phyloP scores from a whole-genome alignment of 2,113 vertebrate genomes.

The Lutjanus erythropterus region DNA sequence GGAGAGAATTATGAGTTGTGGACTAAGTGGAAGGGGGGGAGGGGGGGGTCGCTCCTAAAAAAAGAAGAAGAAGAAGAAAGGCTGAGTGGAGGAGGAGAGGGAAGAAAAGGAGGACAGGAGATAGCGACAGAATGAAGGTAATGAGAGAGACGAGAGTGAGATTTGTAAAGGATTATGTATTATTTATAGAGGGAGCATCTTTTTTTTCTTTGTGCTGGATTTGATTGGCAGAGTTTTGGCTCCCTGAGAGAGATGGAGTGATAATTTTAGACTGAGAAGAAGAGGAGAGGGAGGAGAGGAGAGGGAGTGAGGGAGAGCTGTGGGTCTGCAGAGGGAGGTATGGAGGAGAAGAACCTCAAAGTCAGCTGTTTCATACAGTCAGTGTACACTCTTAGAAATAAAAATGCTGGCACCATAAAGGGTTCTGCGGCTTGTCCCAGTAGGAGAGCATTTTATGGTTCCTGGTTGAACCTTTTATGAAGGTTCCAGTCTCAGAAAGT shows the following conservation, averaged over 20 bases:
- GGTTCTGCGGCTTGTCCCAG: too few relatives aligned
- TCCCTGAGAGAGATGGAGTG: slow-evolving; percentile 76
- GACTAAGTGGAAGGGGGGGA: slow-evolving; percentile 32
- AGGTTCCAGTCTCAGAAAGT: too few relatives aligned
- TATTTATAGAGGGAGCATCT: slow-evolving; percentile 79
- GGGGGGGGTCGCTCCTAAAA: slow-evolving; percentile 12
- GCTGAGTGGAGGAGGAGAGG: slow-evolving; percentile 16
- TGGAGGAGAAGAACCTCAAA: slow-evolving; percentile 68
- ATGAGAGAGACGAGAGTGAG: slow-evolving; percentile 69
- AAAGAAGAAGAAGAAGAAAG: slow-evolving; percentile 40
- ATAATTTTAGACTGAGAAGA: slow-evolving; percentile 79
- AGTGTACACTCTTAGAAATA: too few relatives aligned
- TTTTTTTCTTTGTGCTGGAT: slow-evolving; percentile 56
- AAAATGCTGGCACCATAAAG: too few relatives aligned
- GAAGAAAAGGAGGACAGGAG: slow-evolving; percentile 47
- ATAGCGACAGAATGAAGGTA: slow-evolving; percentile 72
- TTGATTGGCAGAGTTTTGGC: slow-evolving; percentile 78
- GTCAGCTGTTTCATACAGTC: slow-evolving; percentile 77
- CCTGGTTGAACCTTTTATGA: too few relatives aligned
- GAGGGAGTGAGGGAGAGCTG: slow-evolving; percentile 25
- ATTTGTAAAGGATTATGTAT: slow-evolving; percentile 83
- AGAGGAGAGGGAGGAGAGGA: slow-evolving; percentile 13
- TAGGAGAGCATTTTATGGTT: too few relatives aligned
- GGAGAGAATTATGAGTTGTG: slow-evolving; percentile 45
- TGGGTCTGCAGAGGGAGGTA: slow-evolving; percentile 51